These are phyloP conservation scores for Mongoloraphidia duomilia DNA, from an alignment of 2,888 invertebrate genomes.

Conservation along the genomic window DNA sequence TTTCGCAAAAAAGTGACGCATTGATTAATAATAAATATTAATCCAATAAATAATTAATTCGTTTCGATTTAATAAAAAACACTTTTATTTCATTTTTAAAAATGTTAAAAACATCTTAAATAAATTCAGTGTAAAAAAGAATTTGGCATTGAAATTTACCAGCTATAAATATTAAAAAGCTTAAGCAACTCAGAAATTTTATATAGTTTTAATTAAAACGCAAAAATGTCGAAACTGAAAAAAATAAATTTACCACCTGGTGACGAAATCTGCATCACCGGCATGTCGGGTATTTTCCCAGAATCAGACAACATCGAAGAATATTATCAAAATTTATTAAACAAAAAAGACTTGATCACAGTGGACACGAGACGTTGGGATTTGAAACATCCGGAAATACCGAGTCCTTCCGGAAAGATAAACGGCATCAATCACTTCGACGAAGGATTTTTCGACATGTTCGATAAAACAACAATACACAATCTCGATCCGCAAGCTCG, in stretches of 20 bases:
- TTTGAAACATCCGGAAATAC: conserved; percentile 41
- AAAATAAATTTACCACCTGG: conserved; percentile 26
- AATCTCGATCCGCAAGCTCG: conserved; percentile 41
- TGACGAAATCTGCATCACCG: conserved; percentile 51
- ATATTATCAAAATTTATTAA: conserved; percentile 53
- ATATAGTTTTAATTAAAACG: no score
- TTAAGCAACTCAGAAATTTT: no score
- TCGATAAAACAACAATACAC: conserved; percentile 45
- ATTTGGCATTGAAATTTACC: no score
- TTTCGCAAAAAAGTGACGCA: no score
- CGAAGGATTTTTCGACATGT: conserved; percentile 45
- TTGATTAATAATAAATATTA: no score
- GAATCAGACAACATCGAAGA: conserved; percentile 59
- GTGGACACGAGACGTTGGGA: conserved; percentile 67
- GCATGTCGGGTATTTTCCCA: conserved; percentile 60
- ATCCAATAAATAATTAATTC: no score
- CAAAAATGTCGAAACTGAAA: no score
- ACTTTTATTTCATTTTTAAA: no score
- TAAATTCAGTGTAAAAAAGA: no score
- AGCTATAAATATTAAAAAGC: no score
- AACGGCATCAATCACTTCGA: conserved; percentile 37
- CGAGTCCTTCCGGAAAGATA: conserved; percentile 51
- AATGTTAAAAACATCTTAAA: no score
- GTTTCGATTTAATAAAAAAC: no score
- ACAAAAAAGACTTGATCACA: conserved; percentile 72